Evolutionary conservation across 2,888 invertebrate species (phyloP).

Genomic region (Clistopyga incitator): DNA sequence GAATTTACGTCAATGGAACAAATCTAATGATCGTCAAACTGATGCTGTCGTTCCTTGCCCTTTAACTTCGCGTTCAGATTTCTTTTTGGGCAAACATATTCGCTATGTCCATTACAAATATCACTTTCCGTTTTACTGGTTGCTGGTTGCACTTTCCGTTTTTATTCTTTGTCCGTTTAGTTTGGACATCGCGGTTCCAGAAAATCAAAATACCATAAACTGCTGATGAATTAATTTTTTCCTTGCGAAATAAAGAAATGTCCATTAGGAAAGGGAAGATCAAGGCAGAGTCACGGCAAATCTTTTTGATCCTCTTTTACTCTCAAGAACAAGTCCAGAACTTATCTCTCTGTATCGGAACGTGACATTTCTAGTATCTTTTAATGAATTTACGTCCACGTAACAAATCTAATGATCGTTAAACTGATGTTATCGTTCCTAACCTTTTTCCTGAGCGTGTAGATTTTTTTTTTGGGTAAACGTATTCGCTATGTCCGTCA

Average conservation of each 20-base stretch:
- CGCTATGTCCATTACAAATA: not conserved
- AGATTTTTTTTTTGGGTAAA: not conserved
- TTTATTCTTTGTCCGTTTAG: not conserved
- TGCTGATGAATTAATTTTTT: not conserved
- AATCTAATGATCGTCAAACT: constrained; percentile 59
- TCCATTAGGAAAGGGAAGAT: not conserved
- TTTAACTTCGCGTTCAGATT: not conserved
- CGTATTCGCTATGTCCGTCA: too few species aligned
- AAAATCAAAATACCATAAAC: not conserved
- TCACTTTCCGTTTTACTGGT: not conserved
- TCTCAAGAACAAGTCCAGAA: constrained; percentile 9
- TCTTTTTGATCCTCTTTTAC: not conserved
- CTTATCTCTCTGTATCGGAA: constrained; percentile 2
- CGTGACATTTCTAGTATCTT: constrained; percentile 21
- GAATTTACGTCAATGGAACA: constrained; percentile 41
- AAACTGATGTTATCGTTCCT: constrained; percentile 19
- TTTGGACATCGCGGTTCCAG: not conserved
- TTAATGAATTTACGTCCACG: constrained; percentile 33
- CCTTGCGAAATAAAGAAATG: not conserved
- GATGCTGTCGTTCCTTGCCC: not conserved
- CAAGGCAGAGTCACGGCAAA: not conserved
- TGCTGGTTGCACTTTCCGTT: too few species aligned
- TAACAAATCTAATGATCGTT: constrained; percentile 57
- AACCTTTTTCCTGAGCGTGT: not conserved
- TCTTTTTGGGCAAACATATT: too few species aligned